Evolutionary conservation across 2,888 invertebrate species (phyloP), one percentile per base, ranked within the genome.

Genomic region (Tetheella fluctuosa): DNA sequence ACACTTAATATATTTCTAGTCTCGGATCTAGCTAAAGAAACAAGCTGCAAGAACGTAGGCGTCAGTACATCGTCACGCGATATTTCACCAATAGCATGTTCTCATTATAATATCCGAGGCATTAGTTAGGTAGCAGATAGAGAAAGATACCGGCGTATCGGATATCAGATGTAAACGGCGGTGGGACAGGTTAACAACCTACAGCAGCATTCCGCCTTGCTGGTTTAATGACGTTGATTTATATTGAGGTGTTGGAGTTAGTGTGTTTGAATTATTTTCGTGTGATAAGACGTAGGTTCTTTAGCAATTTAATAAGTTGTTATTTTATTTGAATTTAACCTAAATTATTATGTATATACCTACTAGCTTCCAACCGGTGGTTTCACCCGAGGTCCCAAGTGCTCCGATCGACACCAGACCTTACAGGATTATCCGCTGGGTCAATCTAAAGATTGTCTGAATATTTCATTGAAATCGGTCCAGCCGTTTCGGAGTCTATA

Each of bases 161-260:
- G 81, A 79, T 89, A 89, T 90, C 88, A 87, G 89, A 89, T 87
- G 89, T 86, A 87, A 86, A 81, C 80, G 84, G 79, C 76, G 77
- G 71, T 71, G 78, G 85, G 85, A 89, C 88, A 88, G 87, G 90
- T 86, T 86, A 89, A 88, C 86, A 87, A 86, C 88, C 88, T 80
- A 84, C 76, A 64, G 77, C 85, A 78, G 81, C 89, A 90, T 90
- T 90, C 90, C 90, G 79, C 73, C 72, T 77, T 72, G 76, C 76
- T 64, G 72, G 77, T 76, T 82, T 86, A 89, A 89, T 86, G 83
- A 88, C 81, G 74, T 65, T 59, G 61, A 87, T 83, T 59, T 84
- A 15, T 81, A 85, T 76, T 78, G 90, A 89, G 89, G 65, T 84
- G 85, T 39, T 70, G 52, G 1, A 20, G 23, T 39, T 39, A 59